Evolutionary conservation across 2,113 vertebrate species (phyloP), one percentile per base, ranked within the genome.

Genomic region (Alethe castanea): DNA sequence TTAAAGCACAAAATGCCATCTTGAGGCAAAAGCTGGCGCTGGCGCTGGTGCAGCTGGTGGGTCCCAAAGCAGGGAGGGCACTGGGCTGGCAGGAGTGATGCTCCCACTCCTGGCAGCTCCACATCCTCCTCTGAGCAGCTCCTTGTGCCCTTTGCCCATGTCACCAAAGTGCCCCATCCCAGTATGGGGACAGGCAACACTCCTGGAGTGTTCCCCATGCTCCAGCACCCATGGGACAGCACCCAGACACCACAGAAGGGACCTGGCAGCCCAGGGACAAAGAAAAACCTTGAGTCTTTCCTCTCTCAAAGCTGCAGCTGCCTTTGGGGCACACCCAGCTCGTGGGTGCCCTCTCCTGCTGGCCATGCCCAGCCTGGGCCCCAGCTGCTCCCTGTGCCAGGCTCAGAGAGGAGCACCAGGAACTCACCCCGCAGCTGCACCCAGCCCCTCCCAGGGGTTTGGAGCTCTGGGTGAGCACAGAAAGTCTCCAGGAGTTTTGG

Each of bases 321-420:
- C 1, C 18, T 16, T 2, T 8, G 8, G 7, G 88, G 70, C 81
- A 91, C 52, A 40, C 11, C 18, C 74, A 48, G 94, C 89, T 61
- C 86, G 2, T 83, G 91, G 94, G 59, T 83, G 89, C 91, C 93
- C 86, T 65, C 93, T 96, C 93, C 96, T 94, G 91, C 29, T 72
- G 67, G 66, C 88, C 1, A 0, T 60, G 71, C 40, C 80, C 80
- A 33, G 19, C 45, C 36, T 5, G 0, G 2, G 14, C 29, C 61
- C 61, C 0, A 0, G 26, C 2, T 9, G 23, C 52, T 53, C 67
- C 1, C 0, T 1, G 52, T 0, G 2, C 65, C n/a, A 0, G 0
- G 54, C 19, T 5, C 22, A 15, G 36, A 40, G 26, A 19, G 53
- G 57, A 60, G 2, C 36, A 66, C 29, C 3, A 0, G 38, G 9